These are phyloP conservation scores for Chaetogeoica ovagalla DNA, from an alignment of 2,888 invertebrate species.

Conservation along the genomic window DNA sequence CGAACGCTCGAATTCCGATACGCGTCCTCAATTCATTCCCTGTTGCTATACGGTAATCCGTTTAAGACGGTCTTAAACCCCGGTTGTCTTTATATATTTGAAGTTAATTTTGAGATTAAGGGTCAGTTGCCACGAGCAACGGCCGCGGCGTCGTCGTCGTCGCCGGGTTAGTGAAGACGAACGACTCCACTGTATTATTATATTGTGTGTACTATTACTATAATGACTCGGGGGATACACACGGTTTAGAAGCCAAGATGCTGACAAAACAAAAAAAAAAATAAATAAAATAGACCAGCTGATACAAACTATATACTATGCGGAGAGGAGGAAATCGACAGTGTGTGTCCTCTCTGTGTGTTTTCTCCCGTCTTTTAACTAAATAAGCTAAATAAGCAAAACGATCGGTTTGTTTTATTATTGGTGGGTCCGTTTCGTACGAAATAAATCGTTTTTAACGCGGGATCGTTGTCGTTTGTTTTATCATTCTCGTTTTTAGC, in stretches of 20 bases:
- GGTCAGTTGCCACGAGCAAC: constrained; percentile 49
- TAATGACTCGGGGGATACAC: constrained; percentile 37
- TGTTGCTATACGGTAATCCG: too few relatives aligned
- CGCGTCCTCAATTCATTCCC: too few relatives aligned
- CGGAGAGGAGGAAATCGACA: background rate
- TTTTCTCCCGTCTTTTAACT: constrained; percentile 15
- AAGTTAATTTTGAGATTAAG: constrained; percentile 28
- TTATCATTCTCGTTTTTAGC: too few relatives aligned
- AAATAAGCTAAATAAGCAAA: constrained; percentile 44
- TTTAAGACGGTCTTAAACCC: too few relatives aligned
- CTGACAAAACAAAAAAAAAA: constrained; percentile 43
- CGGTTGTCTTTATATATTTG: too few relatives aligned
- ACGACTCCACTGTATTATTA: constrained; percentile 18
- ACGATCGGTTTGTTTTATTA: constrained; percentile 4
- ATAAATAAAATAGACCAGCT: background rate
- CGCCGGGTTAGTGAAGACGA: background rate
- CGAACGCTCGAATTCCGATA: background rate
- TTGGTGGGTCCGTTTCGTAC: too few relatives aligned
- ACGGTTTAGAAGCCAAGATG: constrained; percentile 44
- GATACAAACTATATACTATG: background rate
- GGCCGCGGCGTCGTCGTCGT: too few relatives aligned
- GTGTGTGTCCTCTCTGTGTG: background rate
- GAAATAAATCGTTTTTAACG: too few relatives aligned
- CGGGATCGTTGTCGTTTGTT: too few relatives aligned
- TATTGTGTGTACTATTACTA: too few relatives aligned